Evolutionary conservation across 2,797 vertebrate genomes (phyloP).

Genomic region (Chelidonichthys spinosus): DNA sequence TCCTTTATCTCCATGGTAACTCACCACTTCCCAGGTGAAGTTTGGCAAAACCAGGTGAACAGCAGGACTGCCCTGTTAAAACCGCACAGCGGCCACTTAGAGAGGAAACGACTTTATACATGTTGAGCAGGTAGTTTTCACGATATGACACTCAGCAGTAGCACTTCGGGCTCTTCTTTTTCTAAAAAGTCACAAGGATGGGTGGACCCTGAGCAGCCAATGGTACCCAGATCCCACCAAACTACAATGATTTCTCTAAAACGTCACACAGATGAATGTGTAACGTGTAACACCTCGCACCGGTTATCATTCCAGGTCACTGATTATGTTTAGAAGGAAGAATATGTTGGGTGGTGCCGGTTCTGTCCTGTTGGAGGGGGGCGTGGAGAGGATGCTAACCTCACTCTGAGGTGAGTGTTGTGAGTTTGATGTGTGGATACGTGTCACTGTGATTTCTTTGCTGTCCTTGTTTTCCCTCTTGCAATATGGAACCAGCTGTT

Average conservation of each 20-base stretch:
- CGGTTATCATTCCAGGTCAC: neutral
- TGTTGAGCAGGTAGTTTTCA: conserved; percentile 23
- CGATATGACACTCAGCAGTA: neutral
- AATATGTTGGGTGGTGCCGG: neutral
- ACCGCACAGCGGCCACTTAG: conserved; percentile 20
- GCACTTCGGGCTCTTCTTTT: neutral
- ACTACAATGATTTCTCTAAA: conserved; percentile 12
- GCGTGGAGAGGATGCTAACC: neutral
- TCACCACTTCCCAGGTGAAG: conserved; percentile 67
- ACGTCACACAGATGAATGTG: conserved; percentile 25
- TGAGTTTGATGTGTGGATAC: neutral
- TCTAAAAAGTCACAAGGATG: conserved; percentile 16
- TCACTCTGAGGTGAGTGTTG: neutral
- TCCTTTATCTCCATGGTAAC: conserved; percentile 31
- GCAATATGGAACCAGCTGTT: neutral
- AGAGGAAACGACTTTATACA: conserved; percentile 49
- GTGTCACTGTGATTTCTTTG: neutral
- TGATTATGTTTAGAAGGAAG: neutral
- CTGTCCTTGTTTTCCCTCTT: neutral
- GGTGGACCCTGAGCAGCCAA: conserved; percentile 60
- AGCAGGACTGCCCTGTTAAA: conserved; percentile 17
- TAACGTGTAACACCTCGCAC: conserved; percentile 23
- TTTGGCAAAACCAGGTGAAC: conserved; percentile 35
- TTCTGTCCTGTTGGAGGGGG: conserved; percentile 14
- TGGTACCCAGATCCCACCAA: conserved; percentile 3